Percentiles rank a stretch among this genome's conserved stretches.
These are phyloP conservation scores for Autographa gamma DNA, from an alignment of 2,888 invertebrate species.

Conservation along the genomic window DNA sequence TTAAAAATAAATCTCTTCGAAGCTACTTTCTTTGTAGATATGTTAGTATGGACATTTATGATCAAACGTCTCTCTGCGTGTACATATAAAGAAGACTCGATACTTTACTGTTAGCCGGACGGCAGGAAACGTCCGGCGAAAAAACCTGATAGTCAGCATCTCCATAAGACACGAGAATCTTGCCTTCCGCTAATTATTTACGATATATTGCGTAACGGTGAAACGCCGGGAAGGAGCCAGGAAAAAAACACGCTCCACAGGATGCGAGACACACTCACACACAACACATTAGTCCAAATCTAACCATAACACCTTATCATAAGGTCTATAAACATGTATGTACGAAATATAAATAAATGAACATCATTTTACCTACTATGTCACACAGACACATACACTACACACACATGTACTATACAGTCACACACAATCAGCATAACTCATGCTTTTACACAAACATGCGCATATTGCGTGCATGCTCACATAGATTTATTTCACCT, in stretches of 20 bases:
- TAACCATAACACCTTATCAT: conserved; percentile 67
- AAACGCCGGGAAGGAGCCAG: conserved; percentile 87
- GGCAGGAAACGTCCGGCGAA: conserved; percentile 81
- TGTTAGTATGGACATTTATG: conserved; percentile 51
- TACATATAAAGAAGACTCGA: conserved; percentile 65
- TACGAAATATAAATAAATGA: too few relatives aligned
- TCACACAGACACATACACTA: too few relatives aligned
- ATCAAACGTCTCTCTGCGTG: conserved; percentile 57
- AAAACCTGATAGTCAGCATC: conserved; percentile 84
- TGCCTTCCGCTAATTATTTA: conserved; percentile 89
- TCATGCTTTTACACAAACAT: too few relatives aligned
- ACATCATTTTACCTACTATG: too few relatives aligned
- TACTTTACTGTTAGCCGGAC: conserved; percentile 75
- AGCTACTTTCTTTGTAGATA: conserved; percentile 54
- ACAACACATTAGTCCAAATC: conserved; percentile 65
- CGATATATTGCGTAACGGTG: conserved; percentile 89
- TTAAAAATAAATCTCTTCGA: conserved; percentile 45
- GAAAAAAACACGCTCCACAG: conserved; percentile 86
- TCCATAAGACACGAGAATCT: conserved; percentile 89
- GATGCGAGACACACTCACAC: conserved; percentile 78
- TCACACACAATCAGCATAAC: too few relatives aligned
- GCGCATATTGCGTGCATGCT: too few relatives aligned
- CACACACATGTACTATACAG: too few relatives aligned
- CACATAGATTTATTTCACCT: too few relatives aligned
- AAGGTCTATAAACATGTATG: too few relatives aligned